These are phyloP conservation scores for Dryobotodes eremita DNA, from an alignment of 2,888 invertebrate genomes.

Conservation along the genomic window DNA sequence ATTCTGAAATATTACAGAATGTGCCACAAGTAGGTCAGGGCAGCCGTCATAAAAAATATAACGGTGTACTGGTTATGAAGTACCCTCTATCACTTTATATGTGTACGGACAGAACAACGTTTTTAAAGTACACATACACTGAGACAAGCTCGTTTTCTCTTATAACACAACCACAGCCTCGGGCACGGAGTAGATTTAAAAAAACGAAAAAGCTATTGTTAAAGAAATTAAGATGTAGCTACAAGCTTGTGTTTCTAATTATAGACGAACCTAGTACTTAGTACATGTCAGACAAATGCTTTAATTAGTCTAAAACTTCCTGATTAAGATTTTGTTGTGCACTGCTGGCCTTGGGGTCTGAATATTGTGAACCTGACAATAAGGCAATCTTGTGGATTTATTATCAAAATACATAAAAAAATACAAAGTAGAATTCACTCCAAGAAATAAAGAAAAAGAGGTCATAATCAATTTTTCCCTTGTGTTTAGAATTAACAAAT, in stretches of 20 bases:
- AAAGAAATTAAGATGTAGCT: background rate
- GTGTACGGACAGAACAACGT: constrained; percentile 7
- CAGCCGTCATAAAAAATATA: constrained; percentile 44
- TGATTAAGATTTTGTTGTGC: background rate
- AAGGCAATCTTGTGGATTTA: background rate
- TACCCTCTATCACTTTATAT: constrained; percentile 19
- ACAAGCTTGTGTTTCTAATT: background rate
- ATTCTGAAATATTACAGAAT: constrained; percentile 47
- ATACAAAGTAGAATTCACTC: background rate
- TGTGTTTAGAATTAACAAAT: background rate
- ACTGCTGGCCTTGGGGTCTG: background rate
- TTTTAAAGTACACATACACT: background rate
- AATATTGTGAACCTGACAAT: background rate
- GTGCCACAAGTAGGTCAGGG: constrained; percentile 51
- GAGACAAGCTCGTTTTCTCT: constrained; percentile 2
- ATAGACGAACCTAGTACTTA: background rate
- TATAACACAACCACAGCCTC: background rate
- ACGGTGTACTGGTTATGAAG: constrained; percentile 37
- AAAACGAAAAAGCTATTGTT: background rate
- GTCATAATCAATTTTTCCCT: background rate
- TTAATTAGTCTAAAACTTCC: background rate
- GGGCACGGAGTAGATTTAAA: background rate
- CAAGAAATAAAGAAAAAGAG: background rate
- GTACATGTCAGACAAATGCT: background rate
- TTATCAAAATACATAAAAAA: background rate